Evolutionary conservation across 2,113 vertebrate genomes (phyloP).

Genomic region (Periophthalmodon schlosseri): DNA sequence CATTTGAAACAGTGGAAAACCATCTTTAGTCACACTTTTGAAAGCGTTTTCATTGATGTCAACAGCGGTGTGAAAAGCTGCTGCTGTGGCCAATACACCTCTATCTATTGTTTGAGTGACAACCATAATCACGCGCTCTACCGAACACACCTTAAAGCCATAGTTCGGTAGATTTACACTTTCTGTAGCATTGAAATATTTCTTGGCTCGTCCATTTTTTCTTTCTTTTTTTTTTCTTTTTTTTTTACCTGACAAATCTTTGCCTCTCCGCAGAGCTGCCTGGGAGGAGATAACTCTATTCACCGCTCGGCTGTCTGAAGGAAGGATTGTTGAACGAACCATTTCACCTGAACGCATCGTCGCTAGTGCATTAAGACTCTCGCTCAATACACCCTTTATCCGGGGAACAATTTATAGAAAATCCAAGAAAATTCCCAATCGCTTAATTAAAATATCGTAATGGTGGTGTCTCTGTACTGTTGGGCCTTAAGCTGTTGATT

Average conservation of each 20-base stretch:
- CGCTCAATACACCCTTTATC: conserved; percentile 1
- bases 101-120: not conserved
- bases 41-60: conserved; percentile 9
- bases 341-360: conserved; percentile 47
- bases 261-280: conserved; percentile 10
- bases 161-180: conserved; percentile 1
- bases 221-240: conserved; percentile 2
- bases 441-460: conserved; percentile 35
- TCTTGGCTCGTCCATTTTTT: conserved; percentile 16
- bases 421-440: conserved; percentile 23
- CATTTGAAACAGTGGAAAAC: not conserved
- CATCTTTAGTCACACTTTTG: conserved; percentile 19
- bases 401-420: conserved; percentile 6
- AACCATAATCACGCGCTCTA: conserved; percentile 6
- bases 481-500: conserved; percentile 40
- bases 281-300: conserved; percentile 31
- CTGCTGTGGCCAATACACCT: conserved; percentile 13
- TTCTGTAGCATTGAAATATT: conserved; percentile 27
- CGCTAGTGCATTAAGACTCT: conserved; percentile 16
- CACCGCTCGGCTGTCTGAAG: conserved; percentile 29
- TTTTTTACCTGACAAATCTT: conserved; percentile 28
- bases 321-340: conserved; percentile 31
- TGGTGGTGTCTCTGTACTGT: conserved; percentile 13
- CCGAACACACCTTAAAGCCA: conserved; percentile 5
- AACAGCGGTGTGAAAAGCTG: conserved; percentile 19